Base-by-base conservation (phyloP, 1,140 invertebrate genomes). In the Hesperophylax magnus region DNA sequence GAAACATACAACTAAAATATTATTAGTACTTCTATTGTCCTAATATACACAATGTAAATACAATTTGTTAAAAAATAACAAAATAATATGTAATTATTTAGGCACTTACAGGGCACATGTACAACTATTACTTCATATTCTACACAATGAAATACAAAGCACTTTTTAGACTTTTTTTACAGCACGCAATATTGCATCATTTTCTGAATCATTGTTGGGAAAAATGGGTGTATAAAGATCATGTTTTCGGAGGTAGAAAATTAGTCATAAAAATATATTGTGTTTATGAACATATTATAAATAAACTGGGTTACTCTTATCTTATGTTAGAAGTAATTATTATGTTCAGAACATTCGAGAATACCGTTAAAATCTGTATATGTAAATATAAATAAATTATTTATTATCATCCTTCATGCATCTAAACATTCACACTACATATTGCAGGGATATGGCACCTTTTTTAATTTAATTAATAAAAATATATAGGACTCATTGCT, bases 301-400 rank as follows among this genome's bases (percentile, higher is more conserved):
- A 67, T 67, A 27, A 4, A n/a, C 27, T 27, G 63, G 63, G 63
- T 67, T 67, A 65, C 11, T 67, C 18, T 24, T 27, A 67, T 9
- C 63, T 11, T 67, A 67, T 22, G 8, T 31, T 67, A 67, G 63
- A 67, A 24, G 24, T 67, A 67, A 27, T 67, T 67, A 11, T 27
- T 67, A 67, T 31, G 27, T 67, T 67, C 31, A 67, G 17, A 67
- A 67, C 63, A 67, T 67, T 67, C 63, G 39, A 67, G 63, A 67
- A 67, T 61, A 61, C 58, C 63, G 31, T 67, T 67, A 17, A 67
- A n/a, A 31, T 67, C 15, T 67, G 63, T 67, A 67, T 67, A n/a
- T n/a, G n/a, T n/a, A 67, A 67, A 47, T 47, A 47, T 47, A 47
- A 47, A 67, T 67, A 67, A 67, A 67, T 67, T 67, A 67, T 67